A percentile compares a stretch with the other conserved stretches of the same genome.
phyloP scores from a whole-genome alignment of 2,888 invertebrate species.

The Temnothorax unifasciatus region DNA sequence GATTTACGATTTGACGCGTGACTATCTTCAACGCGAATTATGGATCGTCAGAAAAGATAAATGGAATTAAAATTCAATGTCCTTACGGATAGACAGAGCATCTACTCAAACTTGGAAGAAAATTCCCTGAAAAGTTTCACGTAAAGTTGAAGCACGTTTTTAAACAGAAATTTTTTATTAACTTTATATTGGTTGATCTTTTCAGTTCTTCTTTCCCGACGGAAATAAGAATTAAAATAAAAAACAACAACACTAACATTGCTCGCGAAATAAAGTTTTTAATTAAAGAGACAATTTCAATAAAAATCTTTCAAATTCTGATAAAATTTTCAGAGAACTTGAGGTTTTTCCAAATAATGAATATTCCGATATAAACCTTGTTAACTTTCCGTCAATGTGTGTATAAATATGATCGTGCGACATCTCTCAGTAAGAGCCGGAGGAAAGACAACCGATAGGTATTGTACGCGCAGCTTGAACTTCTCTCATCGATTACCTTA shows the following conservation, averaged over 20 bases:
- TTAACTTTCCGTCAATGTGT: background rate
- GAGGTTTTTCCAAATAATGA: background rate
- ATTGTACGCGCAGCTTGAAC: background rate
- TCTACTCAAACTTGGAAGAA: background rate
- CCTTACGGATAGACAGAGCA: background rate
- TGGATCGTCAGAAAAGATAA: background rate
- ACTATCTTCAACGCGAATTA: background rate
- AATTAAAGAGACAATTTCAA: background rate
- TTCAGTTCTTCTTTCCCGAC: background rate
- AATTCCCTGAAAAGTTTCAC: background rate
- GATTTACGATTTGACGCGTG: background rate
- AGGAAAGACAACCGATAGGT: background rate
- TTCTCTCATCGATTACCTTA: slow-evolving; percentile 25
- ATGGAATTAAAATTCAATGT: background rate
- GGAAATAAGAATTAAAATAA: background rate
- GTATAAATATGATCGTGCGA: background rate
- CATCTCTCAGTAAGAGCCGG: background rate
- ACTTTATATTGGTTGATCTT: background rate
- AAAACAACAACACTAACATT: background rate
- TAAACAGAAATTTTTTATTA: background rate
- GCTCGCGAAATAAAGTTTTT: background rate
- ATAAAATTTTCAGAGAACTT: background rate
- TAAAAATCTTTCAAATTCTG: background rate
- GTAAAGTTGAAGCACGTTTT: background rate
- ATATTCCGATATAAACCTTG: background rate